These are phyloP conservation scores for Pheosia tremula DNA, from an alignment of 2,888 invertebrate genomes.

Conservation along the genomic window DNA sequence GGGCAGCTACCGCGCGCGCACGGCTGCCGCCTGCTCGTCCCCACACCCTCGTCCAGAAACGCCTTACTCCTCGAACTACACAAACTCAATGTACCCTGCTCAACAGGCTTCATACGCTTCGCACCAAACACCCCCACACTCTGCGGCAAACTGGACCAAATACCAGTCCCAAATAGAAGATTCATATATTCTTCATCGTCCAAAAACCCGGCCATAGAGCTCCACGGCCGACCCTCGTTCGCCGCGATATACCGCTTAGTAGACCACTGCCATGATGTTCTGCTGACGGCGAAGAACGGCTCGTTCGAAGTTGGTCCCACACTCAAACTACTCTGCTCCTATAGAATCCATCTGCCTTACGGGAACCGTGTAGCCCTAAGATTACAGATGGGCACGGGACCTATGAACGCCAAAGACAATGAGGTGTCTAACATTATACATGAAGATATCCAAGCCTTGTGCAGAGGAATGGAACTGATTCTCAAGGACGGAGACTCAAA, in stretches of 20 bases:
- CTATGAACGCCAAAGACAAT: slow-evolving; percentile 60
- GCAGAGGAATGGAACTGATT: slow-evolving; percentile 84
- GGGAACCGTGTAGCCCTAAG: slow-evolving; percentile 87
- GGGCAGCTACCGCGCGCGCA: slow-evolving; percentile 78
- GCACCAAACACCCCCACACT: slow-evolving; percentile 78
- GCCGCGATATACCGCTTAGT: slow-evolving; percentile 87
- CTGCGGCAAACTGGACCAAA: slow-evolving; percentile 90
- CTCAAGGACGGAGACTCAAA: slow-evolving; percentile 83
- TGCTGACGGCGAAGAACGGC: slow-evolving; percentile 86
- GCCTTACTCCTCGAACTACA: slow-evolving; percentile 87
- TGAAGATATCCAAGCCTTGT: slow-evolving; percentile 67
- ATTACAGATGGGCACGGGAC: slow-evolving; percentile 83
- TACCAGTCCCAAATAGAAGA: slow-evolving; percentile 83
- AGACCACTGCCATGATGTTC: slow-evolving; percentile 89
- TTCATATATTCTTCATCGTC: slow-evolving; percentile 82
- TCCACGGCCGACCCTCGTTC: slow-evolving; percentile 87
- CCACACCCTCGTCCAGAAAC: slow-evolving; percentile 66
- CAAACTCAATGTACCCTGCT: slow-evolving; percentile 89
- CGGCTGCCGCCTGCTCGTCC: slow-evolving; percentile 84
- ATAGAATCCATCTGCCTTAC: slow-evolving; percentile 88
- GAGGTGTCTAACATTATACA: slow-evolving; percentile 67
- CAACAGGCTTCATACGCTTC: slow-evolving; percentile 85
- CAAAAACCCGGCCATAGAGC: slow-evolving; percentile 80
- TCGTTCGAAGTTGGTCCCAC: slow-evolving; percentile 87
- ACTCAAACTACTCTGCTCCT: slow-evolving; percentile 86